Evolutionary conservation across 2,797 vertebrate genomes (phyloP), one percentile per base, ranked within the genome.

Genomic region (Halcyon chelicuti): DNA sequence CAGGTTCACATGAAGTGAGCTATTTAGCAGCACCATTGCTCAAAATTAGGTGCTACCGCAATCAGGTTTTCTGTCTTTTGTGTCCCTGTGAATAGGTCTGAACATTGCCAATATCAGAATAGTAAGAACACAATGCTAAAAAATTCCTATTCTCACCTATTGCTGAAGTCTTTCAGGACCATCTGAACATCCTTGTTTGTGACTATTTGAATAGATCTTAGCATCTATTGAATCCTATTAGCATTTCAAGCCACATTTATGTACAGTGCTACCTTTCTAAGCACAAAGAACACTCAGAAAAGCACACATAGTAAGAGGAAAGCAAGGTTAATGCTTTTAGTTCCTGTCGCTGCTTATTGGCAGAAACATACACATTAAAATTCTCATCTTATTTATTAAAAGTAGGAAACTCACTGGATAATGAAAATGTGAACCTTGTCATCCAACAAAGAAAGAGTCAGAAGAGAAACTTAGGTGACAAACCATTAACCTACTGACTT

Each of bases 21-120:
- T 21, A 51, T 35, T 93, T 75, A 78, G 82, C 62, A 35, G 25
- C 12, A 42, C 25, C 63, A n/a, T 22, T 88, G 66, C 79, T 95
- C 66, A 84, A 78, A 90, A 37, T 26, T 7, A 75, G 54, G 15
- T 72, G 26, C 58, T 92, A 18, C 17, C 88, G 49, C 91, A 97
- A 75, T 95, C 90, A 93, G 57, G 10, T 81, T 95, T 86, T 93
- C 46, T 73, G 60, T 29, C 94, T 81, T 95, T 96, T 95, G 88
- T 92, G 29, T 76, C 67, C 63, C 67, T 39, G 4, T 91, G 95
- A 96, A 94, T 93, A 93, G 76, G 58, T 78, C 86, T 96, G 88
- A 96, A 72, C 58, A 52, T 28, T 78, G 63, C 19, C 73, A 66
- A 16, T 58, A 74, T 47, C 63, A 79, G 71, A 93, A 82, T 10